Conservation (phyloP, 2,888 invertebrate genomes). For the Molorchus minor region DNA sequence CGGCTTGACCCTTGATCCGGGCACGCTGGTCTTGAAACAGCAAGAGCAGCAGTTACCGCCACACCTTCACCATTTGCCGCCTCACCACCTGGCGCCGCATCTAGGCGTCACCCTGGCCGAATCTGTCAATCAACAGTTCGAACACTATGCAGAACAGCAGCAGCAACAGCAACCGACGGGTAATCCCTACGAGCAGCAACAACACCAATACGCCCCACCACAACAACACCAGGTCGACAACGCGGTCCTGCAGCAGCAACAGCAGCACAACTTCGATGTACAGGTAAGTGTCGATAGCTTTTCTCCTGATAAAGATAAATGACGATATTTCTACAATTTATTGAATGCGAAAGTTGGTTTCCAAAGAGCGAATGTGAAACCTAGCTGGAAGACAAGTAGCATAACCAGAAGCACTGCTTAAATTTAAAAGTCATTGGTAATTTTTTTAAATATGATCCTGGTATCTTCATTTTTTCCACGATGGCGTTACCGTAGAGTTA, state of each 20-base stretch:
- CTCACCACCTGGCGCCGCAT: constrained; percentile 65
- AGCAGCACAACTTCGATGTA: constrained; percentile 81
- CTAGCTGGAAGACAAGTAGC: no score
- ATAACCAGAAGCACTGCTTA: no score
- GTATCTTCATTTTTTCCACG: no score
- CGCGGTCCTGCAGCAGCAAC: constrained; percentile 66
- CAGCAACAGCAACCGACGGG: constrained; percentile 57
- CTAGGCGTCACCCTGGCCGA: constrained; percentile 61
- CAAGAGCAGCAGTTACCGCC: constrained; percentile 67
- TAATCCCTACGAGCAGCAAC: constrained; percentile 60
- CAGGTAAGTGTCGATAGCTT: constrained; percentile 69
- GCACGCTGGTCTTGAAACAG: constrained; percentile 25
- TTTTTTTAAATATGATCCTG: no score
- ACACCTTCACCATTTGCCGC: constrained; percentile 55
- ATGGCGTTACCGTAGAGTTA: no score
- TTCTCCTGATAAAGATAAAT: neutral
- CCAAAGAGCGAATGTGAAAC: no score
- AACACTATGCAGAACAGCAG: constrained; percentile 58
- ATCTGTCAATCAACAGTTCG: constrained; percentile 62
- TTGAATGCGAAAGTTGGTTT: no score
- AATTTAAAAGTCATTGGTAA: no score
- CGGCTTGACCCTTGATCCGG: constrained; percentile 57
- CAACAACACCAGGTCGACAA: constrained; percentile 62
- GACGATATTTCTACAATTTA: no score
- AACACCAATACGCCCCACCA: constrained; percentile 56